A percentile compares a stretch with the other conserved stretches of the same genome.
Evolutionary conservation across 2,113 vertebrate genomes (phyloP).

Genomic region (Lates calcarifer): DNA sequence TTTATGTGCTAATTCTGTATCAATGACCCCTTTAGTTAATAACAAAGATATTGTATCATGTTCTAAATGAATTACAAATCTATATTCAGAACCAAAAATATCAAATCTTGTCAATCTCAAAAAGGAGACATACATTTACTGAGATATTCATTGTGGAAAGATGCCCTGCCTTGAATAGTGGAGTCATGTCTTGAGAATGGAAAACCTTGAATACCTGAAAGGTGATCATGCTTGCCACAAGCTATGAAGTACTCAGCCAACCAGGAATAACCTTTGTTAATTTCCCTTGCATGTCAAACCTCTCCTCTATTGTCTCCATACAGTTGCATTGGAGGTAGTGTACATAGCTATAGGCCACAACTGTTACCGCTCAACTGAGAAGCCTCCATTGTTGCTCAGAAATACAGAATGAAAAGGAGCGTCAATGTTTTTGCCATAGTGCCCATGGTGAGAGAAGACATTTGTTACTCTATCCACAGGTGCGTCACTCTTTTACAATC

Average conservation of each 20-base stretch:
- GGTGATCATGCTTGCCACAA: conserved; percentile 59
- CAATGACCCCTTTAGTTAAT: background rate
- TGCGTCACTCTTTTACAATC: conserved; percentile 55
- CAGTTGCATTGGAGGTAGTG: conserved; percentile 35
- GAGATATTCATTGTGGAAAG: background rate
- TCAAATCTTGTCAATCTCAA: background rate
- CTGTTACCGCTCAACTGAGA: conserved; percentile 49
- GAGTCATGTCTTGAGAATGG: conserved; percentile 43
- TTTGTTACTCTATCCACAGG: conserved; percentile 71
- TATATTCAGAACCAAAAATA: background rate
- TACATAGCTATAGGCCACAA: conserved; percentile 69
- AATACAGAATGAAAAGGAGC: conserved; percentile 47
- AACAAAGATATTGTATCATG: background rate
- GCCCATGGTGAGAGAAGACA: conserved; percentile 62
- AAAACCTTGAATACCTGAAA: conserved; percentile 61
- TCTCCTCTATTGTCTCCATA: conserved; percentile 58
- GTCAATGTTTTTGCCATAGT: conserved; percentile 50
- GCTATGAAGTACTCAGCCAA: conserved; percentile 41
- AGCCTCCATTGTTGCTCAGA: conserved; percentile 63
- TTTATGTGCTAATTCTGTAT: background rate
- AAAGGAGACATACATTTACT: background rate
- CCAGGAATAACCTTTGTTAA: conserved; percentile 58
- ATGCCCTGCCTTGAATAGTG: conserved; percentile 5
- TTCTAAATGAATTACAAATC: background rate
- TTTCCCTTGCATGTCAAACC: conserved; percentile 52